Conservation (phyloP, 2,888 invertebrate genomes). For the Agonopterix heracliana region DNA sequence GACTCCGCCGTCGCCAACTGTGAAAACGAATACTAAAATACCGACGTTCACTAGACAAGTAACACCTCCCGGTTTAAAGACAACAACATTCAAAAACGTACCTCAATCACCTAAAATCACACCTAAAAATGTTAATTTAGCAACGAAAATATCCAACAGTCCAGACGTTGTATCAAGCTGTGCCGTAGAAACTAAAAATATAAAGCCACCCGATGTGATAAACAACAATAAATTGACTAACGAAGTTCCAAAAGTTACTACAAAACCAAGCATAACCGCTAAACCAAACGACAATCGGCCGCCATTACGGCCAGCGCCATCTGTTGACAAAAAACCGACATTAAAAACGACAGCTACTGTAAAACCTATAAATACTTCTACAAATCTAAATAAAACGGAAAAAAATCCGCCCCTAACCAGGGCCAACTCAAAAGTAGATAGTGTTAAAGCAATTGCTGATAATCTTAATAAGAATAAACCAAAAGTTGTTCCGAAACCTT, state of each 20-base stretch:
- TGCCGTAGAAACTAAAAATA: slow-evolving; percentile 65
- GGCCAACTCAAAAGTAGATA: slow-evolving; percentile 55
- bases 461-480: slow-evolving; percentile 67
- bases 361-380: slow-evolving; percentile 36
- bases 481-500: slow-evolving; percentile 65
- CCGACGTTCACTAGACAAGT: slow-evolving; percentile 64
- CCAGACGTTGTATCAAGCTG: slow-evolving; percentile 86
- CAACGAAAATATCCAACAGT: slow-evolving; percentile 73
- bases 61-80: slow-evolving; percentile 70
- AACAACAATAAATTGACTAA: slow-evolving; percentile 66
- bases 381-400: slow-evolving; percentile 44
- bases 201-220: slow-evolving; percentile 79
- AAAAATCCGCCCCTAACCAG: slow-evolving; percentile 48
- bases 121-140: slow-evolving; percentile 39
- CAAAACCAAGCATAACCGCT: slow-evolving; percentile 56
- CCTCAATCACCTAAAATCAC: slow-evolving; percentile 57
- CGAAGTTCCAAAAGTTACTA: slow-evolving; percentile 64
- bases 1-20: slow-evolving; percentile 52
- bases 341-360: slow-evolving; percentile 38
- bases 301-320: slow-evolving; percentile 49
- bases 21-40: slow-evolving; percentile 66
- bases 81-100: slow-evolving; percentile 55
- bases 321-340: slow-evolving; percentile 56
- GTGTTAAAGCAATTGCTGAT: slow-evolving; percentile 64
- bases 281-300: slow-evolving; percentile 61